Base-by-base conservation (phyloP, 2,888 invertebrate genomes). In the Scaeva pyrastri region DNA sequence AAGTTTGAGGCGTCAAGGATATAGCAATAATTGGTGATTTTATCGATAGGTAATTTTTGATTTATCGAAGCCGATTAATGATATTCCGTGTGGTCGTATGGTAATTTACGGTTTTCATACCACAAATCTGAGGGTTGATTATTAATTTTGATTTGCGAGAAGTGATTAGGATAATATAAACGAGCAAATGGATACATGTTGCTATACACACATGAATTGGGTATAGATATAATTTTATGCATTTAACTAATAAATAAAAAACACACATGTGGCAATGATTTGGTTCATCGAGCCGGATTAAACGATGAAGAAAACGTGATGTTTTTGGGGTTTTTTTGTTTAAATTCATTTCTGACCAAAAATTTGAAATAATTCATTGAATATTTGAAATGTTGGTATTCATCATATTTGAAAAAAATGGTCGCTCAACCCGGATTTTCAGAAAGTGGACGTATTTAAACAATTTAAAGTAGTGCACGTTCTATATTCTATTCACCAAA, bases 41-140 rank as follows among this genome's bases (percentile, higher is more conserved):
- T 85, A 85, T 85, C 85, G 76, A 85, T 31, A 66, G 64, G 80
- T 76, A 76, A 73, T 77, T 86, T 86, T 86, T 86, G 86, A 86
- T 86, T 86, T 86, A 86, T 82, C 86, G 86, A 26, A 78, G 82
- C 73, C 86, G 77, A 86, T 86, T 86, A 86, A 82, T 58, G 77
- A 52, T 39, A 77, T 70, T 60, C 39, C 21, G 73, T 41, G 72
- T 41, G 72, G 72, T 72, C 72, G 82, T 71, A 50, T 62, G 77
- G 58, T 86, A 74, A 82, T 82, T 86, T 81, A 86, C 77, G 76
- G 31, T 31, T 48, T 68, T 52, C 50, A 52, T n/a, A 52, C 68
- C 68, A 41, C 68, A 68, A 48, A 77, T 74, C 48, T 77, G 74
- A 82, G 70, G 82, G 77, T 45, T 52, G 43, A 71, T 86, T 77